A percentile compares a stretch with the other conserved stretches of the same genome.
These are phyloP conservation scores for Litoditis marina DNA, from an alignment of 2,888 invertebrate genomes.

Conservation along the genomic window DNA sequence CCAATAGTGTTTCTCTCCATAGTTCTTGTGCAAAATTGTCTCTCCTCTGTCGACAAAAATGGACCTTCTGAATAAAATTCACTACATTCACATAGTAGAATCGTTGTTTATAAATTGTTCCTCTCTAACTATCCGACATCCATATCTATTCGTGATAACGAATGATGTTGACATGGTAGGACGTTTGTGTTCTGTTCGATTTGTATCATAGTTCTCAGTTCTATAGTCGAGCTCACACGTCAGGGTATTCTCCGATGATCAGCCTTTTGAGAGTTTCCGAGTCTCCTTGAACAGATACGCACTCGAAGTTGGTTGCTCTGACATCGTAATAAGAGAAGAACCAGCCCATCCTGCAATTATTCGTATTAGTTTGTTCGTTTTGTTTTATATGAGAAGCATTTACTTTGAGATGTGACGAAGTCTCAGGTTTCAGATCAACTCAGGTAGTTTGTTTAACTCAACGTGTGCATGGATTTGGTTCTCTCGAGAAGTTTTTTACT, in stretches of 20 bases:
- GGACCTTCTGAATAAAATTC: constrained; percentile 42
- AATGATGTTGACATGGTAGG: too few species aligned
- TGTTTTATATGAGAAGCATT: too few species aligned
- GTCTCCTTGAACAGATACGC: constrained; percentile 70
- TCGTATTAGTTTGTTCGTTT: too few species aligned
- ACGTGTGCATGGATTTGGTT: too few species aligned
- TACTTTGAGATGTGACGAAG: neutral
- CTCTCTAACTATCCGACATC: neutral
- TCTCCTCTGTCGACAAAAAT: constrained; percentile 71
- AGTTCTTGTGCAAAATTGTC: constrained; percentile 81
- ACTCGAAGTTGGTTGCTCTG: constrained; percentile 71
- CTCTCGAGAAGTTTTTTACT: neutral
- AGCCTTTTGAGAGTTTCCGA: constrained; percentile 45
- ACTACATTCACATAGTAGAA: neutral
- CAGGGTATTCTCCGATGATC: constrained; percentile 24
- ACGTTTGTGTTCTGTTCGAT: neutral
- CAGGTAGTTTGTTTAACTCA: too few species aligned
- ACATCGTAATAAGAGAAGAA: constrained; percentile 76
- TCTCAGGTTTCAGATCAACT: too few species aligned
- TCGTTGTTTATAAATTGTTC: too few species aligned
- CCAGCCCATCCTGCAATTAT: constrained; percentile 64
- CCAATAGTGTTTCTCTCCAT: constrained; percentile 82
- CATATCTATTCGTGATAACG: neutral
- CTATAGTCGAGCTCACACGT: constrained; percentile 20
- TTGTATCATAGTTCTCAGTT: neutral